A percentile compares a stretch with the other conserved stretches of the same genome.
These are phyloP conservation scores for Microctenopoma lineatum DNA, from an alignment of 2,797 vertebrate genomes.

Conservation along the genomic window DNA sequence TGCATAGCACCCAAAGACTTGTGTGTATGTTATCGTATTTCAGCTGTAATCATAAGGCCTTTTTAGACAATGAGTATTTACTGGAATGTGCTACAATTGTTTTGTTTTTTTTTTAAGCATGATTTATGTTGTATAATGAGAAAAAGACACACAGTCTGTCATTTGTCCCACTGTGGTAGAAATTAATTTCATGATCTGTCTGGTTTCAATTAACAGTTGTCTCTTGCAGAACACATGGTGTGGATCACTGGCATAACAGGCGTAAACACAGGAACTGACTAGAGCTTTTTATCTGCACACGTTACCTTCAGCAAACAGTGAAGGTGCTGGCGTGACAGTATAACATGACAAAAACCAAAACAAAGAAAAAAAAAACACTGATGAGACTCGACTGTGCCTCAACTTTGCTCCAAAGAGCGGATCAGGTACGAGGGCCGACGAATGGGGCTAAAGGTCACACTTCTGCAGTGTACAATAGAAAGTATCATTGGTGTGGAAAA, in stretches of 20 bases:
- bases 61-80: constrained; percentile 65
- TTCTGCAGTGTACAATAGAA: constrained; percentile 65
- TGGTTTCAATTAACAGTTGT: constrained; percentile 1
- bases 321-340: constrained; percentile 31
- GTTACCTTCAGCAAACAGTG: constrained; percentile 24
- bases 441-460: constrained; percentile 47
- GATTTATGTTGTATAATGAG: constrained; percentile 37
- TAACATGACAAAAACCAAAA: neutral
- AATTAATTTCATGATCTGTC: constrained; percentile 14
- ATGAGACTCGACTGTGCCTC: constrained; percentile 24
- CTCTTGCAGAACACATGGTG: constrained; percentile 7
- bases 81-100: constrained; percentile 79
- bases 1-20: constrained; percentile 63
- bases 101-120: neutral
- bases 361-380: no score
- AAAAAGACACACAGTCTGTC: constrained; percentile 35
- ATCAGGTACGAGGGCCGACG: constrained; percentile 15
- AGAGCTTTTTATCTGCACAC: constrained; percentile 21
- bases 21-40: constrained; percentile 48
- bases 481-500: constrained; percentile 64
- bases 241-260: constrained; percentile 9
- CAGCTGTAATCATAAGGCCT: constrained; percentile 74
- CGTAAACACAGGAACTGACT: neutral
- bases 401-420: constrained; percentile 21
- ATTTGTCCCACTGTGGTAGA: constrained; percentile 6